Base-by-base conservation (phyloP, 2,888 invertebrate species). In the Catocala nupta region DNA sequence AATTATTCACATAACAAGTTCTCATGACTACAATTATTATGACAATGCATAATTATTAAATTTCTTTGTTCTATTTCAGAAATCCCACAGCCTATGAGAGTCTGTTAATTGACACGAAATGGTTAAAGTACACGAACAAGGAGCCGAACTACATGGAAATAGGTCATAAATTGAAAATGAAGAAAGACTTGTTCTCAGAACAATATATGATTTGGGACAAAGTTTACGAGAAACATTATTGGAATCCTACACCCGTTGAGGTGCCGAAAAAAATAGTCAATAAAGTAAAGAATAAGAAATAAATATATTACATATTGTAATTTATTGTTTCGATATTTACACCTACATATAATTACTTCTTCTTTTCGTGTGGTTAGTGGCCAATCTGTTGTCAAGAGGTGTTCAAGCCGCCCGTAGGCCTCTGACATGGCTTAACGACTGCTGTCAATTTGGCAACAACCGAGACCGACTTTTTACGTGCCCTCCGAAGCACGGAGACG, bases 71-170 rank as follows among this genome's bases (percentile, higher is more conserved):
- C 0, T 10, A 34, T 90, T 90, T 39, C 88, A 93, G 93, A 44
- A 77, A 93, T 65, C 93, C 93, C 5, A 92, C 93, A 2, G 86
- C 86, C 0, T 93, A 82, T 59, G 92, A 93, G 67, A 92, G 88
- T 65, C 50, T 77, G 1, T 70, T 93, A 3, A 67, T 90, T 3
- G 79, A 83, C 5, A 69, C 82, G 0, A 89, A 90, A 75, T 94
- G 93, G 93, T 71, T 70, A 34, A 82, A 80, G 34, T 93, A 87
- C 61, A 85, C 86, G 39, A 83, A 81, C 10, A 75, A 87, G 12
- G 78, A 87, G n/a, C 82, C 71, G 7, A 82, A 85, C 55, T 92
- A 93, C 66, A 68, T 93, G 55, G 83, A 89, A 47, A 90, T 94
- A n/a, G 82, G 85, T 34, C 79, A 75, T 36, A 82, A 82, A 44